Evolutionary conservation across 2,888 invertebrate genomes (phyloP).

Genomic region (Ophraella communa): DNA sequence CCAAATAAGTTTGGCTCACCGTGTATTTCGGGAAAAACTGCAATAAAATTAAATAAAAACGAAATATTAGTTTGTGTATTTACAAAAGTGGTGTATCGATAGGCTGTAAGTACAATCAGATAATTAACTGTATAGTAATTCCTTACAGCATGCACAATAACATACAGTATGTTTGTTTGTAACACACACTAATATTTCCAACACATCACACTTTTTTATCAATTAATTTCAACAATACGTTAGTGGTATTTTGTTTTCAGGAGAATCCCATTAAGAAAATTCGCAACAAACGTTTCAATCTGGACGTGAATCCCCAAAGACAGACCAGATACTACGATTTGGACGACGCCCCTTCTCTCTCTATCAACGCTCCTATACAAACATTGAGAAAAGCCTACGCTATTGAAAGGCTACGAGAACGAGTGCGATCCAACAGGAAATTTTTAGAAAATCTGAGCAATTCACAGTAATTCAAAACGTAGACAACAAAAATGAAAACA

Average conservation of each 20-base stretch:
- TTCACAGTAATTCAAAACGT: slow-evolving; percentile 29
- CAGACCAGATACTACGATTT: slow-evolving; percentile 27
- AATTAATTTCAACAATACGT: background rate
- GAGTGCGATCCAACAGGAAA: slow-evolving; percentile 41
- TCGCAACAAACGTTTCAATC: slow-evolving; percentile 42
- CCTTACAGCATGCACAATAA: slow-evolving; percentile 18
- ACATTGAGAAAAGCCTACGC: slow-evolving; percentile 41
- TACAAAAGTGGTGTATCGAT: slow-evolving; percentile 20
- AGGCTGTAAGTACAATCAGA: slow-evolving; percentile 31
- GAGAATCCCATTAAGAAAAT: slow-evolving; percentile 34
- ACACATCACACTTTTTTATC: background rate
- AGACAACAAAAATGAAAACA: slow-evolving; percentile 1
- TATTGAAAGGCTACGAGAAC: slow-evolving; percentile 40
- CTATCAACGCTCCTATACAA: slow-evolving; percentile 46
- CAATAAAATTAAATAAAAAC: background rate
- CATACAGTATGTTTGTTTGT: slow-evolving; percentile 31
- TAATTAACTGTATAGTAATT: background rate
- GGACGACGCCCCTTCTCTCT: slow-evolving; percentile 41
- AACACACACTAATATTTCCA: slow-evolving; percentile 34
- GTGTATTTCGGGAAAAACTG: slow-evolving; percentile 17
- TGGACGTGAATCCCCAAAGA: slow-evolving; percentile 25
- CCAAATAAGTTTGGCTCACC: no score
- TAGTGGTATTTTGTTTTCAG: slow-evolving; percentile 34
- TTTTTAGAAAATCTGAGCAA: slow-evolving; percentile 40
- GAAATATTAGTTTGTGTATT: slow-evolving; percentile 39